Conservation (phyloP, 2,888 invertebrate species). For the Galerucella nymphaeae region DNA sequence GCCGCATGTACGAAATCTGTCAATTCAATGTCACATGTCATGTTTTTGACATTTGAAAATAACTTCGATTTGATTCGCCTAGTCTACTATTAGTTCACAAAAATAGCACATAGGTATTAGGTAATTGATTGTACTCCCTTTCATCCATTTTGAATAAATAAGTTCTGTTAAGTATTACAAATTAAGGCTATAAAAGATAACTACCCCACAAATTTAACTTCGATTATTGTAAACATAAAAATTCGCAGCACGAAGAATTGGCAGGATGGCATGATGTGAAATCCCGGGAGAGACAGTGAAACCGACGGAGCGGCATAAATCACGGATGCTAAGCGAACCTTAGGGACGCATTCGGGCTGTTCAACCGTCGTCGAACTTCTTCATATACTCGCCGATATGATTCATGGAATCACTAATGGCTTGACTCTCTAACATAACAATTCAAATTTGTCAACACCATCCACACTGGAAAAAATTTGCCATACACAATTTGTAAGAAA, state of each 20-base stretch:
- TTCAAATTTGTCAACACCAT: constrained; percentile 47
- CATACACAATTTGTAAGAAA: not conserved
- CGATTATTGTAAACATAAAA: constrained; percentile 43
- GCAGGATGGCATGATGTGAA: constrained; percentile 42
- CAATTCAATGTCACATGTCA: too few species aligned
- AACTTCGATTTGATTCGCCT: too few species aligned
- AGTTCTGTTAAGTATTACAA: constrained; percentile 36
- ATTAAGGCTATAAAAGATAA: constrained; percentile 37
- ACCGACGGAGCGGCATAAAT: constrained; percentile 51
- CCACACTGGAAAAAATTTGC: constrained; percentile 12
- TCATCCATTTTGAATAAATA: constrained; percentile 15
- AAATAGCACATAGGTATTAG: too few species aligned
- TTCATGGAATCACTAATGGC: constrained; percentile 58
- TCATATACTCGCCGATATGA: constrained; percentile 42
- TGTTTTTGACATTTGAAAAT: too few species aligned
- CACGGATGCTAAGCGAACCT: constrained; percentile 57
- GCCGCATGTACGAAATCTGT: too few species aligned
- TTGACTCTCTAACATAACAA: constrained; percentile 47
- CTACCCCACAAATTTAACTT: constrained; percentile 32
- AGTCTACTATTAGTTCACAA: too few species aligned
- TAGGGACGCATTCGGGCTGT: constrained; percentile 55
- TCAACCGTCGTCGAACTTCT: constrained; percentile 37
- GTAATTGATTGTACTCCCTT: too few species aligned
- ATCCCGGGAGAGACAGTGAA: constrained; percentile 38
- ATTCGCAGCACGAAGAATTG: constrained; percentile 41